phyloP scores from a whole-genome alignment of 2,113 vertebrate species.

The Equus przewalskii region DNA sequence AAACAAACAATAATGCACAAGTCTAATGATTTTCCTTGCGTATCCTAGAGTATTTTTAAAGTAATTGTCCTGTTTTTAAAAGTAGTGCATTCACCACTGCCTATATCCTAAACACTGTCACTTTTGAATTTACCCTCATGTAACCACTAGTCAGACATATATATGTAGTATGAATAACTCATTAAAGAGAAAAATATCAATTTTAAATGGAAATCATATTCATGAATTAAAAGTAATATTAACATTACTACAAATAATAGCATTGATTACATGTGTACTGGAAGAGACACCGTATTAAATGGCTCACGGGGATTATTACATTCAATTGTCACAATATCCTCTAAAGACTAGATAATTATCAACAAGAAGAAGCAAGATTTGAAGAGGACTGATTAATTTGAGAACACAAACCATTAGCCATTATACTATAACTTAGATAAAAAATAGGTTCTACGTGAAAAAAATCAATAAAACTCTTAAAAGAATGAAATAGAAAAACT shows the following conservation, averaged over 20 bases:
- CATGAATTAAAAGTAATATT: neutral
- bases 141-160: neutral
- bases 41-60: neutral
- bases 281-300: neutral
- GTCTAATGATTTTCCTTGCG: neutral
- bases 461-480: neutral
- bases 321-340: slow-evolving; percentile 2
- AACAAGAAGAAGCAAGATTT: neutral
- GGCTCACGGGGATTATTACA: neutral
- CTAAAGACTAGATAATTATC: neutral
- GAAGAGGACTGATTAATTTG: neutral
- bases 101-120: neutral
- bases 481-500: neutral
- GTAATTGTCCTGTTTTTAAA: neutral
- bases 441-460: neutral
- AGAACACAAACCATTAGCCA: neutral
- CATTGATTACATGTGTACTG: neutral
- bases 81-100: neutral
- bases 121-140: neutral
- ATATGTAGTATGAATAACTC: neutral
- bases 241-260: neutral
- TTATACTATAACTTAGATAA: neutral
- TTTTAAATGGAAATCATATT: neutral
- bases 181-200: neutral
- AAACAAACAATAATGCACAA: neutral